Percentiles rank a stretch among this genome's conserved stretches.
Evolutionary conservation across 2,113 vertebrate species (phyloP).

Genomic region (Labeo rohita): DNA sequence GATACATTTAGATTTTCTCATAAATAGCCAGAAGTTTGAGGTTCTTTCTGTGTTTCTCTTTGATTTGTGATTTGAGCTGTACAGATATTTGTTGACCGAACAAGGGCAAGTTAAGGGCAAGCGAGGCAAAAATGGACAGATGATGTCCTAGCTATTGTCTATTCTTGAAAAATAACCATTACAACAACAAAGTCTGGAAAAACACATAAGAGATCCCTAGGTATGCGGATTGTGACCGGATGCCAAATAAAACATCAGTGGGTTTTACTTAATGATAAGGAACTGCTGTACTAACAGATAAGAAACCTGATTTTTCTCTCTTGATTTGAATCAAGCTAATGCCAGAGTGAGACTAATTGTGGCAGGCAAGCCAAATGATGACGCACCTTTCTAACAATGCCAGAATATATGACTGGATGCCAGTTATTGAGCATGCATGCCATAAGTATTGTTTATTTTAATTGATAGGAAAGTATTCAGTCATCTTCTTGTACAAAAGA

Average conservation of each 20-base stretch:
- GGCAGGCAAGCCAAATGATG: slow-evolving; percentile 12
- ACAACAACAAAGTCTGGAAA: slow-evolving; percentile 43
- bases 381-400: background rate
- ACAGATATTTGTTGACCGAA: background rate
- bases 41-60: background rate
- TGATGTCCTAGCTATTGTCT: slow-evolving; percentile 12
- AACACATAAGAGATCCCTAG: slow-evolving; percentile 10
- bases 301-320: slow-evolving; percentile 18
- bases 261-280: slow-evolving; percentile 52
- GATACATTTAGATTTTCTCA: background rate
- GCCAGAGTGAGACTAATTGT: background rate
- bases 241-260: slow-evolving; percentile 61
- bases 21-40: background rate
- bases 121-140: background rate
- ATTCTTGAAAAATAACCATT: slow-evolving; percentile 26
- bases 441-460: background rate
- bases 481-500: background rate
- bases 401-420: background rate
- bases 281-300: slow-evolving; percentile 45
- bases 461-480: background rate
- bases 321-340: slow-evolving; percentile 17
- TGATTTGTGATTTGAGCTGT: slow-evolving; percentile 7
- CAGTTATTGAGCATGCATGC: background rate
- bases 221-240: slow-evolving; percentile 14
- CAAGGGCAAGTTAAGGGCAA: background rate